These are phyloP conservation scores for Odontothrips loti DNA, from an alignment of 2,888 invertebrate genomes.

Conservation along the genomic window DNA sequence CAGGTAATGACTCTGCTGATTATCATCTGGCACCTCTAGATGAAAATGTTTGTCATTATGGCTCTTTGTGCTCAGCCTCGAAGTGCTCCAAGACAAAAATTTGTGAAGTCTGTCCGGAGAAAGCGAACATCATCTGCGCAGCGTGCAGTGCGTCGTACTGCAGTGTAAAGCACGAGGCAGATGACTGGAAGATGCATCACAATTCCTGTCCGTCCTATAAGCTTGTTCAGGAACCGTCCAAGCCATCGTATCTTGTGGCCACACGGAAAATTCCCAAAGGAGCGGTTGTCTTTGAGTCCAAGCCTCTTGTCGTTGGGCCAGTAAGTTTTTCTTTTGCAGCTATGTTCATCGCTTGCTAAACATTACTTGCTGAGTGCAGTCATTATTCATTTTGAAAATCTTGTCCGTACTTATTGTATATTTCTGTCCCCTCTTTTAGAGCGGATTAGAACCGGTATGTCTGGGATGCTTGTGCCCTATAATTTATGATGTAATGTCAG, in stretches of 20 bases:
- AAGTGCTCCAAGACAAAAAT: too few relatives aligned
- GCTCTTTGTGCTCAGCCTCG: too few relatives aligned
- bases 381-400: too few relatives aligned
- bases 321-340: background rate
- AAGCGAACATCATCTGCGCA: too few relatives aligned
- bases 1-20: too few relatives aligned
- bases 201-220: background rate
- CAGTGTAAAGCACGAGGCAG: background rate
- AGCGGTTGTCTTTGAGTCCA: background rate
- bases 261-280: background rate
- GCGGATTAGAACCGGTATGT: background rate
- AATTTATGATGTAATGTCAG: background rate
- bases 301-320: background rate
- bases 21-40: too few relatives aligned
- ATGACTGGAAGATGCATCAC: background rate
- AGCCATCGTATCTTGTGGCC: background rate
- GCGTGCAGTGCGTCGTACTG: too few relatives aligned
- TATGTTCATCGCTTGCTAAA: too few relatives aligned
- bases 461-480: background rate
- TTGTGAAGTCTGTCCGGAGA: too few relatives aligned
- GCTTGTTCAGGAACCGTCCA: background rate
- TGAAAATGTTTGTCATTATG: too few relatives aligned
- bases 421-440: background rate
- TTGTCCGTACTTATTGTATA: background rate
- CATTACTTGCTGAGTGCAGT: too few relatives aligned